Evolutionary conservation across 2,113 vertebrate species (phyloP), one percentile per base, ranked within the genome.

Genomic region (Lepisosteus oculatus): DNA sequence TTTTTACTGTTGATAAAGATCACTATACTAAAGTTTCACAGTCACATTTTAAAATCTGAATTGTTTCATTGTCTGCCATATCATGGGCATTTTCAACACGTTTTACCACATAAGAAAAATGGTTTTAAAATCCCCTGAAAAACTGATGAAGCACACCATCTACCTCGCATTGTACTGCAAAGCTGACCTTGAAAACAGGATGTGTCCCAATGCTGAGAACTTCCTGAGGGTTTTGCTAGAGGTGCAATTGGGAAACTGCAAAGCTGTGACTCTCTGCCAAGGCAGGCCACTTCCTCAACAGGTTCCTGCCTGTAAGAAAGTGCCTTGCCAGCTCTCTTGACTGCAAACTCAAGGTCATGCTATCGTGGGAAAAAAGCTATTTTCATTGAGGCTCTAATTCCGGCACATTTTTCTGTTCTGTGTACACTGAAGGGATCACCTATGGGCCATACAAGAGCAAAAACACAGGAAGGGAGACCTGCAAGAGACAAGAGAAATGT

Each of bases 341-440:
- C 75, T 79, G 69, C 78, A 77, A 84, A 77, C 70, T 2, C 78
- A 83, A 66, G 12, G 15, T 67, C 65, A 43, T 4, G 8, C 8
- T 44, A 85, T 86, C 89, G 89, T 93, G 91, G 90, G 91, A 93
- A 93, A 89, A 15, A 13, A 67, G 29, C 17, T 41, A 43, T 65
- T 44, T 64, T 12, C 9, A 13, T 65, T 51, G 47, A 51, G 47
- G 47, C 4, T 8, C 8, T 51, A 51, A 51, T 51, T 51, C 47
- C 47, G 47, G 47, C 47, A 6, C 47, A 51, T 8, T 51, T 51
- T 51, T 51, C 5, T 51, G 47, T 51, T 51, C 8, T 51, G 47
- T 9, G 5, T 51, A 6, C 47, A 51, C 47, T 51, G 47, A 51
- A 51, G 2, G 8, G 5, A 51, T 51, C 47, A 51, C 47, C 47